Evolutionary conservation across 2,888 invertebrate genomes (phyloP).

Genomic region (Chalcosyrphus nemorum): DNA sequence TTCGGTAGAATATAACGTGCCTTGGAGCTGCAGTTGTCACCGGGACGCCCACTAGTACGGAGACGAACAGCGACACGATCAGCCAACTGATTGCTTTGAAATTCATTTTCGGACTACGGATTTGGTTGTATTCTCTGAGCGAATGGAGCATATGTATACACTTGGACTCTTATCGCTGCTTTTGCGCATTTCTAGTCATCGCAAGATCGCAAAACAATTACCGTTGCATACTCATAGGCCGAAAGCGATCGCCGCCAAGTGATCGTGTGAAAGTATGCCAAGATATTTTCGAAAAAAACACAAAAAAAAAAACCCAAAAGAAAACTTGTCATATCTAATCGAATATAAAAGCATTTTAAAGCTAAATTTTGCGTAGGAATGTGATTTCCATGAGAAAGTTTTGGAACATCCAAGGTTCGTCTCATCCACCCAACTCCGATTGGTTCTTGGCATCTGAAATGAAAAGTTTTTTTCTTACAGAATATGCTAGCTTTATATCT

Average conservation of each 20-base stretch:
- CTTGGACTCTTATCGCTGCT: slow-evolving; percentile 30
- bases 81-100: slow-evolving; percentile 50
- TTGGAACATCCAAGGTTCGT: neutral
- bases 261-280: slow-evolving; percentile 5
- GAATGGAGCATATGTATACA: neutral
- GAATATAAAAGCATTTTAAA: slow-evolving; percentile 5
- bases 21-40: slow-evolving; percentile 34
- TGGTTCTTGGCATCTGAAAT: slow-evolving; percentile 51
- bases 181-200: neutral
- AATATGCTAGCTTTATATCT: neutral
- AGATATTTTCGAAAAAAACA: neutral
- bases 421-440: slow-evolving; percentile 11
- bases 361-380: slow-evolving; percentile 32
- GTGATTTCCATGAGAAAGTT: slow-evolving; percentile 46
- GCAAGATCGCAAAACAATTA: neutral
- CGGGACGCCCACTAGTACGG: slow-evolving; percentile 22
- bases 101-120: slow-evolving; percentile 56
- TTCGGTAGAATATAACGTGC: slow-evolving; percentile 50
- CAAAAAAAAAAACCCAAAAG: neutral
- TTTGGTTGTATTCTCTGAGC: neutral
- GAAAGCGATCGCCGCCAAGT: neutral
- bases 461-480: neutral
- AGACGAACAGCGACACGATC: slow-evolving; percentile 23
- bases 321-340: neutral
- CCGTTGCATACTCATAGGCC: slow-evolving; percentile 34